Base-by-base conservation (phyloP, 2,797 vertebrate genomes). In the Falco novaeseelandiae region DNA sequence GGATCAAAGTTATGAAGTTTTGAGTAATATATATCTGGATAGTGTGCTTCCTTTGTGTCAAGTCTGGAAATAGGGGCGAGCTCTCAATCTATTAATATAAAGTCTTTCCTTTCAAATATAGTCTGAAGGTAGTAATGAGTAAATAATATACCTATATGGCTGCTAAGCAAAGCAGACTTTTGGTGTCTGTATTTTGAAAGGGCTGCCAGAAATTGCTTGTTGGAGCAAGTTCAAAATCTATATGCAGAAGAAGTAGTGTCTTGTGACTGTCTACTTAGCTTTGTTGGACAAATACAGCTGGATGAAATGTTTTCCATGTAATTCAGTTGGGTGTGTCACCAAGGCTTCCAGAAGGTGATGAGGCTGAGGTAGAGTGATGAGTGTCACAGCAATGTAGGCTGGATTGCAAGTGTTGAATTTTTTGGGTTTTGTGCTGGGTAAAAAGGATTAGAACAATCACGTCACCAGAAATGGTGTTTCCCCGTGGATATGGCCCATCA, bases 1-100 rank as follows among this genome's bases (percentile, higher is more conserved):
- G 7, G 26, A 55, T 92, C 93, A 94, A 93, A 85, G 83, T 93
- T 83, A 32, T 85, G 65, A 88, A 73, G 73, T 91, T 83, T 82
- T 59, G 72, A 73, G 22, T 80, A 88, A 72, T 73, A 36, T 42
- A 59, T 46, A 42, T 13, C 5, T 6, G 62, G 69, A 67, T 79
- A 76, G 23, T 27, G 72, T 62, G 46, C 10, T 93, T 65, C 90
- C 32, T 79, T 83, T 3, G 3, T 30, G 9, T 34, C 29, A 77
- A 48, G 63, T 92, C 46, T 90, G 49, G 38, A 83, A 61, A 58
- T 80, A 81, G 5, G 13, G 9, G 25, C 63, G 20, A 92, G 38
- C 8, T 52, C 26, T 54, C 3, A 26, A 9, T 7, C 16, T 52
- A 36, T 49, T 44, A 46, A 19, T 12, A 55, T 44, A 29, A 38